Percentiles rank a stretch among this genome's conserved stretches.
phyloP scores from a whole-genome alignment of 2,113 vertebrate species.

The Orycteropus afer region DNA sequence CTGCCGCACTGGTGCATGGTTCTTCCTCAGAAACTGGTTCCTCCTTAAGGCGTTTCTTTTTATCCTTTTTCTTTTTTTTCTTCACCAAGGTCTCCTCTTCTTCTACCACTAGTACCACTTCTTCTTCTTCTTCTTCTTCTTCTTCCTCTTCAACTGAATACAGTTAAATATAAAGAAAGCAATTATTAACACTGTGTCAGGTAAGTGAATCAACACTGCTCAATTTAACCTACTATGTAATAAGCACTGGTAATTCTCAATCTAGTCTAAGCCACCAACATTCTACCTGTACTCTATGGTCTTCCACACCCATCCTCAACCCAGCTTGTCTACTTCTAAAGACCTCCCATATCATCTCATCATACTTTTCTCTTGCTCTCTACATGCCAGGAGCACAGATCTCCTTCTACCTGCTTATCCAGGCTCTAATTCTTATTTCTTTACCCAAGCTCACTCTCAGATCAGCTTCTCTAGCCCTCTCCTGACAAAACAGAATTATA shows the following conservation, averaged over 20 bases:
- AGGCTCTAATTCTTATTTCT: neutral
- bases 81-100: constrained; percentile 82
- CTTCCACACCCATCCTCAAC: neutral
- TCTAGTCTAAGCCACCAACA: neutral
- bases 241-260: neutral
- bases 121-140: constrained; percentile 78
- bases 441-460: neutral
- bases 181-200: neutral
- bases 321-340: neutral
- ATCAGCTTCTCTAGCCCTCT: too few species aligned
- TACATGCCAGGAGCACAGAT: neutral
- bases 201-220: neutral
- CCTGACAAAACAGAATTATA: too few species aligned
- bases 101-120: constrained; percentile 82
- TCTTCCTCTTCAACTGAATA: constrained; percentile 70
- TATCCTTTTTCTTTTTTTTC: constrained; percentile 95
- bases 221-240: neutral
- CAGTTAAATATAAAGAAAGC: neutral
- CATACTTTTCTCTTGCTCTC: neutral
- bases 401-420: neutral
- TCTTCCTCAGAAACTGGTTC: constrained; percentile 82
- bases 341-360: neutral
- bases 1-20: constrained; percentile 60
- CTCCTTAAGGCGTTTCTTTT: constrained; percentile 86
- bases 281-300: neutral